Base-by-base conservation (phyloP, 2,797 vertebrate species). In the Lophotriccus pileatus region DNA sequence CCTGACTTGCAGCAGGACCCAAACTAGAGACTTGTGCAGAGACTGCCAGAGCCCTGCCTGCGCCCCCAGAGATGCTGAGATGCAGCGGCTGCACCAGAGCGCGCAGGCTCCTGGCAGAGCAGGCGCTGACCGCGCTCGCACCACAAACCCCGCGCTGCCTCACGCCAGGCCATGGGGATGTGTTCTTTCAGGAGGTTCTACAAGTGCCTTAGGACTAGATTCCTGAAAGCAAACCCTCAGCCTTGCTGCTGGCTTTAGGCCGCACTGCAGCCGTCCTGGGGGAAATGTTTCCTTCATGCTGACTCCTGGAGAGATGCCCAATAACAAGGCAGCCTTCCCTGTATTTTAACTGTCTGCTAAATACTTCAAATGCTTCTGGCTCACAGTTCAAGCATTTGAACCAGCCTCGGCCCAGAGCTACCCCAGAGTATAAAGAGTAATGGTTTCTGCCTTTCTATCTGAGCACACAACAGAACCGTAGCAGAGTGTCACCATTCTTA, bases 311-410 rank as follows among this genome's bases (percentile, higher is more conserved):
- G 89, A n/a, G 72, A 75, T 41, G 55, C 79, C 74, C 62, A 41
- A 44, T 24, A 62, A 9, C 13, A 7, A 93, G 62, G 88, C 90
- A 90, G 74, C 75, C 91, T 73, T 66, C 69, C 41, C 74, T 73
- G 55, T 83, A 74, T 46, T 90, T 94, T 78, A 93, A 78, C 80
- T 72, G 36, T 44, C 70, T 82, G 27, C 79, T 58, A 89, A 88
- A 90, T 90, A 76, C 91, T 94, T 75, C 85, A 89, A 30, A 82
- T 74, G 74, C 64, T 58, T 63, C 93, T 94, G 74, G 73, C 67
- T 92, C 58, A 59, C 69, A 76, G 73, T 39, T 88, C 39, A 83
- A 73, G 87, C 70, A 69, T 46, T 63, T 7, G 6, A 86, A 88
- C 67, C 64, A 69, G 46, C 63, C 79, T 55, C 28, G 55, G 88